A percentile compares a stretch with the other conserved stretches of the same genome.
phyloP scores from a whole-genome alignment of 2,113 vertebrate species.

The Nothocercus julius region DNA sequence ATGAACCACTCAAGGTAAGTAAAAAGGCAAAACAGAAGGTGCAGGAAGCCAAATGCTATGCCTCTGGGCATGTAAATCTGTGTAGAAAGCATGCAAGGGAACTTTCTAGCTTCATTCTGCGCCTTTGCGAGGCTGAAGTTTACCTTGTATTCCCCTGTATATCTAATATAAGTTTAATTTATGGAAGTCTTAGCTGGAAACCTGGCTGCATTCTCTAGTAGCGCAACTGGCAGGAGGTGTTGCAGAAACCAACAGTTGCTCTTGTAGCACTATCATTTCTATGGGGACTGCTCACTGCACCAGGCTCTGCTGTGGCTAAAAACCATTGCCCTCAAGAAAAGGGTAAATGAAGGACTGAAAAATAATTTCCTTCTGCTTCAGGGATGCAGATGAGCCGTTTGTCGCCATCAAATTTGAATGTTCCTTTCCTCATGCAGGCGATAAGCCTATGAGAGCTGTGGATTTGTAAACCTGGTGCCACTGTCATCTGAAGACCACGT shows the following conservation, averaged over 20 bases:
- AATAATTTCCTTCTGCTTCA: neutral
- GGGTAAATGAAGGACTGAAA: neutral
- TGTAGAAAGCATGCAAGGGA: neutral
- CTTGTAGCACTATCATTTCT: neutral
- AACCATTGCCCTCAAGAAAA: neutral
- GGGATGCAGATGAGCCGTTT: neutral
- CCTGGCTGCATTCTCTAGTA: accelerated
- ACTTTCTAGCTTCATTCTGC: constrained; percentile 17
- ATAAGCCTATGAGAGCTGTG: neutral
- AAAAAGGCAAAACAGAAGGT: constrained; percentile 19
- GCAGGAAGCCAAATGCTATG: constrained; percentile 26
- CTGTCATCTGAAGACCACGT: neutral
- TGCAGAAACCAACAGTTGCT: neutral
- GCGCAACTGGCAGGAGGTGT: neutral
- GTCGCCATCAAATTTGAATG: neutral
- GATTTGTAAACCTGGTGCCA: neutral
- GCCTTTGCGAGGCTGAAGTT: neutral
- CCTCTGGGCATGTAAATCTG: neutral
- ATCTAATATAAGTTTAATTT: neutral
- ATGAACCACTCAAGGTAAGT: constrained; percentile 10
- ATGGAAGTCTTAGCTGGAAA: neutral
- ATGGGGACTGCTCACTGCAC: neutral
- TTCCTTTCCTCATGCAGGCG: neutral
- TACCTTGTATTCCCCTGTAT: neutral
- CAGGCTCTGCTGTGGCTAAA: neutral